Percentiles rank a stretch among this genome's conserved stretches.
Conservation (phyloP, 2,888 invertebrate species). For the Corythucha ciliata region DNA sequence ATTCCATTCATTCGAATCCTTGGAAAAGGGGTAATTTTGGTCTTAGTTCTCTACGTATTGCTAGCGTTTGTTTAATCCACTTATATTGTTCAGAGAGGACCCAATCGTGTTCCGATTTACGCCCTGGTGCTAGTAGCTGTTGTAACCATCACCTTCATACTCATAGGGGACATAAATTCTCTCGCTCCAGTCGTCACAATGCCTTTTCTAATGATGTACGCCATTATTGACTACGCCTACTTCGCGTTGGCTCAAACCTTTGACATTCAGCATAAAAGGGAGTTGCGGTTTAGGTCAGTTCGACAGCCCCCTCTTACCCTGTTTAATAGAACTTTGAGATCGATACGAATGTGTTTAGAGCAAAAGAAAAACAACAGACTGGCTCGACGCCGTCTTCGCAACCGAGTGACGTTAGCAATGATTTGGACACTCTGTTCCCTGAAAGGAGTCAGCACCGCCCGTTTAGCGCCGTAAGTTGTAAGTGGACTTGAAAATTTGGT, state of each 20-base stretch:
- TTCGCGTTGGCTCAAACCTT: slow-evolving; percentile 95
- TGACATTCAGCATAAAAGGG: slow-evolving; percentile 78
- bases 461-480: slow-evolving; percentile 36
- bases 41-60: too few relatives aligned
- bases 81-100: slow-evolving; percentile 84
- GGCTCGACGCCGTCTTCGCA: slow-evolving; percentile 45
- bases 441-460: slow-evolving; percentile 80
- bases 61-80: too few relatives aligned
- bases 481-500: too few relatives aligned
- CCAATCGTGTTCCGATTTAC: slow-evolving; percentile 89
- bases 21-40: slow-evolving; percentile 77
- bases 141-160: slow-evolving; percentile 83
- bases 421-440: slow-evolving; percentile 83
- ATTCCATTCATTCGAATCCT: slow-evolving; percentile 80
- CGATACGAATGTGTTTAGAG: slow-evolving; percentile 17
- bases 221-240: slow-evolving; percentile 92
- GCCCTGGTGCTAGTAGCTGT: slow-evolving; percentile 82
- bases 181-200: slow-evolving; percentile 95
- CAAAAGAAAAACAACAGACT: slow-evolving; percentile 28
- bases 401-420: slow-evolving; percentile 51
- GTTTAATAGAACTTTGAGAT: too few relatives aligned
- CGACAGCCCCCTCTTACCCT: too few relatives aligned
- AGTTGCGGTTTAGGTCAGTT: slow-evolving; percentile 58
- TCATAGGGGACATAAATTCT: slow-evolving; percentile 87
- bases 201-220: slow-evolving; percentile 93